A percentile compares a stretch with the other conserved stretches of the same genome.
Conservation (phyloP, 1,140 invertebrate species). For the Brachionus manjavacas region DNA sequence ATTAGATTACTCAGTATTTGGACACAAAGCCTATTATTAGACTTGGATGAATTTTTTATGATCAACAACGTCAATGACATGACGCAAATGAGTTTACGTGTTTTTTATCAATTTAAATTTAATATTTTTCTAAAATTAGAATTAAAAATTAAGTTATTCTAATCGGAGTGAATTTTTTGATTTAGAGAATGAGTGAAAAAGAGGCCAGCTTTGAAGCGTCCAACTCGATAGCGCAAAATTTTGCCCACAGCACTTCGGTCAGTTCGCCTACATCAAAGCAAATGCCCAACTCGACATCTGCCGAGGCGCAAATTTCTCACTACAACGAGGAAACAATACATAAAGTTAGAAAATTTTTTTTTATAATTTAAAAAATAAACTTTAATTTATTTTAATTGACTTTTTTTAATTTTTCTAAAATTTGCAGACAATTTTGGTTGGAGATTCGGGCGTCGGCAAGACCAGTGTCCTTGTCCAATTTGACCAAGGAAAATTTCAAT, state of each 20-base stretch:
- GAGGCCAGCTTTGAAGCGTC: not conserved
- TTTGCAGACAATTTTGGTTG: constrained; percentile 75
- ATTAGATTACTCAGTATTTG: not conserved
- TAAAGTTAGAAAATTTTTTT: too few species aligned
- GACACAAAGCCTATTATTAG: not conserved
- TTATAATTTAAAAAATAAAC: too few species aligned
- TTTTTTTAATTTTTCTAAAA: not conserved
- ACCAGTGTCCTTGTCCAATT: constrained; percentile 88
- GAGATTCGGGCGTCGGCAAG: constrained; percentile 86
- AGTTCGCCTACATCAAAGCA: not conserved
- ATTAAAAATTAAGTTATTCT: not conserved
- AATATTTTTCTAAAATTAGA: not conserved
- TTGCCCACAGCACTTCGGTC: not conserved
- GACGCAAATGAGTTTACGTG: not conserved
- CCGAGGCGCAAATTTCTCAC: not conserved
- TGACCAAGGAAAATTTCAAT: constrained; percentile 77
- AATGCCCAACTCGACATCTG: not conserved
- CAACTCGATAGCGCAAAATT: constrained; percentile 4
- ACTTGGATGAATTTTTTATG: not conserved
- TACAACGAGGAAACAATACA: constrained; percentile 40
- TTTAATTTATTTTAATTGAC: too few species aligned
- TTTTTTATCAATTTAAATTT: not conserved
- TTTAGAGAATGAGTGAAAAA: constrained; percentile 10
- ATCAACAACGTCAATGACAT: not conserved
- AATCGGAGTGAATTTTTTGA: not conserved